A percentile compares a stretch with the other conserved stretches of the same genome.
phyloP scores from a whole-genome alignment of 2,888 invertebrate genomes.

The Frankliniella intonsa region DNA sequence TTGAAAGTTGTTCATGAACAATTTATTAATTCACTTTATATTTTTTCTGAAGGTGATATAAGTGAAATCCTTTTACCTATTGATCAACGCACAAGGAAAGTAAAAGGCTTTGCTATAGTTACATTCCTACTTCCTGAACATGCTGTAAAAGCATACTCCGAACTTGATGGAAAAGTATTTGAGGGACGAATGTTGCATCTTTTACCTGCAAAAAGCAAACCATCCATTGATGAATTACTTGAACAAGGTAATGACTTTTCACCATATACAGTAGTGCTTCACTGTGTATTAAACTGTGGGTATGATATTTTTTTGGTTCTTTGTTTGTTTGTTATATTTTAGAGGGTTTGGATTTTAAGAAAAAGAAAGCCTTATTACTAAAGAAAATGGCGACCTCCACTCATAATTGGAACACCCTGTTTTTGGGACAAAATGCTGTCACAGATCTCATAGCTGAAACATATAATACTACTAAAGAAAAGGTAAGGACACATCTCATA shows the following conservation, averaged over 20 bases:
- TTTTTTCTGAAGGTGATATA: slow-evolving; percentile 61
- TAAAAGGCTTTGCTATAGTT: slow-evolving; percentile 87
- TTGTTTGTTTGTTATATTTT: slow-evolving; percentile 37
- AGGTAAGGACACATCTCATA: slow-evolving; percentile 50
- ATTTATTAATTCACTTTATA: slow-evolving; percentile 28
- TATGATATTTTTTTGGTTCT: not conserved
- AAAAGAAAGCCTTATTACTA: slow-evolving; percentile 70
- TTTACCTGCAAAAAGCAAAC: slow-evolving; percentile 72
- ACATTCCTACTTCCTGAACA: slow-evolving; percentile 94
- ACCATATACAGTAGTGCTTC: not conserved
- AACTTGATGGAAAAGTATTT: slow-evolving; percentile 84
- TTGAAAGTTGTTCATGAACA: not conserved
- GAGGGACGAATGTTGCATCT: slow-evolving; percentile 92
- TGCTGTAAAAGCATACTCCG: slow-evolving; percentile 81
- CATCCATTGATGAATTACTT: slow-evolving; percentile 44
- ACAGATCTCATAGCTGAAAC: slow-evolving; percentile 84
- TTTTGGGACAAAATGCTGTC: slow-evolving; percentile 87
- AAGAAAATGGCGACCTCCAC: slow-evolving; percentile 71
- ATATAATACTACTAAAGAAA: slow-evolving; percentile 79
- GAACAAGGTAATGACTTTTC: slow-evolving; percentile 11
- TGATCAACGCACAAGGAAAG: slow-evolving; percentile 67
- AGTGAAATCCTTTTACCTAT: slow-evolving; percentile 86
- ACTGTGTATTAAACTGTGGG: not conserved
- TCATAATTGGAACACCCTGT: slow-evolving; percentile 95
- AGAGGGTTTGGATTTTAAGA: slow-evolving; percentile 71